Base-by-base conservation (phyloP, 2,797 vertebrate species). In the Girardinus metallicus region DNA sequence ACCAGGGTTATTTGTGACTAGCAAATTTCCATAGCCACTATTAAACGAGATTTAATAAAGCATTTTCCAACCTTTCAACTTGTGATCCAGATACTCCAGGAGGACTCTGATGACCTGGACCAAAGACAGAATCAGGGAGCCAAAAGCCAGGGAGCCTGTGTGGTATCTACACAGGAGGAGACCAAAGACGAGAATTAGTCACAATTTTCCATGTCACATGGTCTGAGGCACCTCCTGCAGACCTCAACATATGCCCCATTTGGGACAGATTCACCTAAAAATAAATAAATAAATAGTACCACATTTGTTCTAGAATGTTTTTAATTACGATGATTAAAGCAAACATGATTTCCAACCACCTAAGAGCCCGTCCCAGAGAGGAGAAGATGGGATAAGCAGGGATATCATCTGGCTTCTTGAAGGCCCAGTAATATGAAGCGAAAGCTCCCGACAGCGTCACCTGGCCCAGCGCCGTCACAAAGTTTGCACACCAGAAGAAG, bases 401-500 rank as follows among this genome's bases (percentile, higher is more conserved):
- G 73, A 99, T 94, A 88, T 99, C 96, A 0, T 97, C 95, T 0
- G 98, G 98, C 79, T 99, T 99, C 85, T 96, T 97, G 87, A 98
- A 97, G 80, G 98, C 97, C 98, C 98, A 99, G 85, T 99, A 99
- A 93, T 99, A 99, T 0, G 98, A 99, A 2, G 98, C 98, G 0
- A 99, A 99, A 34, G 98, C 98, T 0, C 98, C 98, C 0, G 98
- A 96, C 79, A 99, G 89, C 0, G 98, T 99, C 82, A 99, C 97
- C 94, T 99, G 98, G n/a, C 98, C 98, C 92, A 99, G 91, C 0
- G 98, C 98, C 0, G 97, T 97, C 82, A 97, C 96, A 1, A 99
- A 99, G 94, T 99, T 99, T 89, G 95, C 96, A 0, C 98, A 94
- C 98, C 98, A 99, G 94, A 99, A 99, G 93, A 99, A 98, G 91